Base-by-base conservation (phyloP, 2,113 vertebrate genomes). In the Eulemur macaco region DNA sequence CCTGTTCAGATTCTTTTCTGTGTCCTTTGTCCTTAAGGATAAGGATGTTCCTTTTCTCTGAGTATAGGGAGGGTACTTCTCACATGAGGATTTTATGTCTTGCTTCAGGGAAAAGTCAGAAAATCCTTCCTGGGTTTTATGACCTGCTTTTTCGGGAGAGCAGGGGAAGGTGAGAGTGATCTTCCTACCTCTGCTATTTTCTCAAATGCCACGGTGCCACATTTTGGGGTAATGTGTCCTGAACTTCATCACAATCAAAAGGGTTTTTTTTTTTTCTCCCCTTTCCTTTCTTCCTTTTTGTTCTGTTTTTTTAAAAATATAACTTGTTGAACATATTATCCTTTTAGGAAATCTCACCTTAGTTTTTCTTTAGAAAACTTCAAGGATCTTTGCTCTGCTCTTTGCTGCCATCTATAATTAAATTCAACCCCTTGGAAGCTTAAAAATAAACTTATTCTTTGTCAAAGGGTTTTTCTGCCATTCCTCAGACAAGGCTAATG, bases 361-460 rank as follows among this genome's bases (percentile, higher is more conserved):
- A 77, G 54, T 58, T 95, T 88, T 89, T 60, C 63, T 85, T 91
- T 69, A 83, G 50, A 89, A 91, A 95, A 68, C 27, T 52, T 94
- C 29, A 93, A 86, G 27, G 23, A 86, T 82, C 21, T 80, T 95
- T 95, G 71, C 39, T 94, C 83, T 97, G 68, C 69, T 96, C n/a
- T 96, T 96, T 97, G 90, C 76, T 91, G 85, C 66, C 96, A 95
- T 92, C 45, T 85, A 63, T 83, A 97, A 97, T 96, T 90, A 96
- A 97, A 86, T 89, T 69, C 63, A 88, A 91, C 20, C 37, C 9
- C 78, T 95, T 81, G 7, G 12, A 96, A 96, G 12, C 74, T 78
- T 95, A 81, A 91, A 97, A 93, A 78, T 88, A 90, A 97, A 89
- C 64, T 77, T 73, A 50, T 95, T 97, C 66, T 64, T 89, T 89